Evolutionary conservation across 1,140 invertebrate genomes (phyloP), one percentile per base, ranked within the genome.

Genomic region (Oncopeltus fasciatus): DNA sequence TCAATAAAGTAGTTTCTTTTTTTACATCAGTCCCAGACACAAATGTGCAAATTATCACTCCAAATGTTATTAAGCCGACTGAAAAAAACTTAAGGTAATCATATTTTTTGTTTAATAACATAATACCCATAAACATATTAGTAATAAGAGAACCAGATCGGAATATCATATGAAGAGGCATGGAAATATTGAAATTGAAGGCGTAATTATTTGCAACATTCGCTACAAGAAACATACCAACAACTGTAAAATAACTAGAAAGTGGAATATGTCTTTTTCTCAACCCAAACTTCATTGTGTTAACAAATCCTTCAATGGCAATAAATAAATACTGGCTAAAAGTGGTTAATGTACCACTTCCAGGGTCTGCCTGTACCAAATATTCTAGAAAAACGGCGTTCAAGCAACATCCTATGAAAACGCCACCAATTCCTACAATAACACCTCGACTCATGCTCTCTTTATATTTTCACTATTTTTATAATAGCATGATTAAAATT

Each of bases 151-250:
- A 97, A 8, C n/a, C n/a, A 38, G 95, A 86, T 78, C 95, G 81
- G 72, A 99, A 98, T 72, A 99, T 98, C 87, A 99, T 97, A 72
- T 98, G 95, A 4, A 99, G 75, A 12, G 96, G 95, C 84, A 99
- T 95, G 0, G 95, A 87, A 70, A 99, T 95, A 71, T 98, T 95
- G 70, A 95, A 98, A 71, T 89, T 85, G 68, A 98, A 90, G 0
- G 93, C 93, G 77, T 92, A 93, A 75, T 98, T 99, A 72, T 98
- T 98, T 24, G 86, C 84, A 3, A 98, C 88, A 74, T 91, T 98
- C 2, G 87, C 83, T 2, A 92, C 71, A 73, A 97, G 98, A 74
- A 97, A 98, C 72, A 98, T 85, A 4, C 81, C 71, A 0, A 98
- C 95, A 61, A 98, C 76, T 26, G 85, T 76, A 5, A 90, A 67